A percentile compares a stretch with the other conserved stretches of the same genome.
Conservation (phyloP, 2,888 invertebrate species). For the Drosophila meridionalis region DNA sequence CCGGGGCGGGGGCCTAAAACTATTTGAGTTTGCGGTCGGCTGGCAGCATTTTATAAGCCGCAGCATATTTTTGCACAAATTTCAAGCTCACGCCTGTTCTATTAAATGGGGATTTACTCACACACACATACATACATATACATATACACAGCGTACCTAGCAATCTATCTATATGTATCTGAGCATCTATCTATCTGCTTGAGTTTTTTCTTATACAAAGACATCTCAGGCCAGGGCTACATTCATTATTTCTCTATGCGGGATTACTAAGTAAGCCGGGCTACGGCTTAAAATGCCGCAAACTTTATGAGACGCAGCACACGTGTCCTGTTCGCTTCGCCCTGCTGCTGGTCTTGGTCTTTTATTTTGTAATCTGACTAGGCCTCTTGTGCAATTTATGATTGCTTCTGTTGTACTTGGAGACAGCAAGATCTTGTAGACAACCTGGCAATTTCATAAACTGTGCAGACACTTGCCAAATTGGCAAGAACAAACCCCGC, state of each 20-base stretch:
- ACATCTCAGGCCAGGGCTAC: conserved; percentile 60
- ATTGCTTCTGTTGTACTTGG: conserved; percentile 51
- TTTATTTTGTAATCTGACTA: conserved; percentile 38
- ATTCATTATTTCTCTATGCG: conserved; percentile 75
- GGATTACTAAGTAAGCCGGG: conserved; percentile 75
- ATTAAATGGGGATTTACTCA: conserved; percentile 72
- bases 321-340: conserved; percentile 53
- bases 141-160: conserved; percentile 9
- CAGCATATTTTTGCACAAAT: conserved; percentile 74
- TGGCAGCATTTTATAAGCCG: conserved; percentile 70
- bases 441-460: conserved; percentile 81
- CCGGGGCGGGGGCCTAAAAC: conserved; percentile 52
- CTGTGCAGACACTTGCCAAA: conserved; percentile 75
- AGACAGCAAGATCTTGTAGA: conserved; percentile 55
- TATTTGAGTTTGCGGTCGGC: conserved; percentile 68
- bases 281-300: conserved; percentile 76
- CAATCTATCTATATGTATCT: conserved; percentile 47
- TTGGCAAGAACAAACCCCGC: conserved; percentile 47
- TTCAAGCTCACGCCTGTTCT: conserved; percentile 67
- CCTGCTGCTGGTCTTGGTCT: no score
- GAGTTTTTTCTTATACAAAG: conserved; percentile 54
- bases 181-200: conserved; percentile 40
- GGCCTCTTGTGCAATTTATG: conserved; percentile 74
- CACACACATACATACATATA: conserved; percentile 20
- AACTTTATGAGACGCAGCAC: conserved; percentile 79